Percentiles rank a stretch among this genome's conserved stretches.
phyloP scores from a whole-genome alignment of 2,888 invertebrate species.

The Diarsia brunnea region DNA sequence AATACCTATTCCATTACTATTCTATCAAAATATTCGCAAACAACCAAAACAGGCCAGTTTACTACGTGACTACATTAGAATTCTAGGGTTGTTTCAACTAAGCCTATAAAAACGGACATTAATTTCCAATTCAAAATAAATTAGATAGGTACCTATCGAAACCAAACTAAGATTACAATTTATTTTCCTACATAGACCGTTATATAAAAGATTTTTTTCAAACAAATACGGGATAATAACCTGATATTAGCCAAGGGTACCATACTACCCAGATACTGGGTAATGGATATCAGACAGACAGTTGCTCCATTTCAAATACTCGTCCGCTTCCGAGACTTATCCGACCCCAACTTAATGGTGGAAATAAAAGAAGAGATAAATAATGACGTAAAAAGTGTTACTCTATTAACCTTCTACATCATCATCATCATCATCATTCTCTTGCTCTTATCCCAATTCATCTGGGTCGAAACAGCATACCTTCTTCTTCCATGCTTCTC shows the following conservation, averaged over 20 bases:
- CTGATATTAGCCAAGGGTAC: background rate
- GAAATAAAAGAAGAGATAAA: background rate
- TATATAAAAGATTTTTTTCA: background rate
- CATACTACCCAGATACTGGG: background rate
- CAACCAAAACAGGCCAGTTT: conserved; percentile 10
- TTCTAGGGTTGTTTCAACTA: conserved; percentile 21
- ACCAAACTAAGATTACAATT: background rate
- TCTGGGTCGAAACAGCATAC: too few species aligned
- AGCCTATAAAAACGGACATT: conserved; percentile 5
- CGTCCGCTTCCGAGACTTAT: too few species aligned
- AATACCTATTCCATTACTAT: conserved; percentile 10
- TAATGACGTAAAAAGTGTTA: background rate
- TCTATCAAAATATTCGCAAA: conserved; percentile 30
- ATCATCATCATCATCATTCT: too few species aligned
- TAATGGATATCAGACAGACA: background rate
- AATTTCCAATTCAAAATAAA: conserved; percentile 32
- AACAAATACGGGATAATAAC: background rate
- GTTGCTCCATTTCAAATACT: background rate
- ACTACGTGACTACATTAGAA: conserved; percentile 47
- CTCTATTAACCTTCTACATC: background rate
- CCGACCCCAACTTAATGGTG: background rate
- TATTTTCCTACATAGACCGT: background rate
- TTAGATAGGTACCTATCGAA: background rate
- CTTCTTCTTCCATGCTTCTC: too few species aligned
- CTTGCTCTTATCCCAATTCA: too few species aligned